A percentile compares a stretch with the other conserved stretches of the same genome.
phyloP scores from a whole-genome alignment of 30 jellyfish, hydroid and myxozoan genomes.

The Chironex yamaguchii region DNA sequence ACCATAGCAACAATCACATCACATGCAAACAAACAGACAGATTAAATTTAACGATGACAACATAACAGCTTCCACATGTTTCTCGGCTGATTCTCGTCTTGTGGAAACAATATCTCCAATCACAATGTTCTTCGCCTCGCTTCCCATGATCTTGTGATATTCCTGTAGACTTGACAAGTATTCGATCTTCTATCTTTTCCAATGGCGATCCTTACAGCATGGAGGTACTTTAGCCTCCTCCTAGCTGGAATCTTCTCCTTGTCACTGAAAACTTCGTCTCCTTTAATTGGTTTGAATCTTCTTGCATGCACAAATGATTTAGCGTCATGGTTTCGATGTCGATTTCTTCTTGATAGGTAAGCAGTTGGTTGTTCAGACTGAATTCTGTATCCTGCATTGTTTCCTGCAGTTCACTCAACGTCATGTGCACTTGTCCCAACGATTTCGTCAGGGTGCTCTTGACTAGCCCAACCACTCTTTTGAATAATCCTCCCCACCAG shows the following conservation, averaged over 20 bases:
- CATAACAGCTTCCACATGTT: background rate
- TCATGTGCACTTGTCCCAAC: background rate
- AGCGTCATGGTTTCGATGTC: background rate
- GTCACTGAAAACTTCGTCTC: constrained; percentile 27
- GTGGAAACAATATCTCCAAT: too few relatives aligned
- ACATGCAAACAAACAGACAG: background rate
- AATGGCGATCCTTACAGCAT: too few relatives aligned
- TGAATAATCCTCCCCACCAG: background rate
- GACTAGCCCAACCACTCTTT: background rate
- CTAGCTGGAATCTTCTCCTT: constrained; percentile 32
- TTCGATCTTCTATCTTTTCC: too few relatives aligned
- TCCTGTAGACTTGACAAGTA: too few relatives aligned
- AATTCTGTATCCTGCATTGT: background rate
- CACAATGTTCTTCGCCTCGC: too few relatives aligned
- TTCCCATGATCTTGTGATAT: too few relatives aligned
- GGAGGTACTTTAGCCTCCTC: constrained; percentile 25
- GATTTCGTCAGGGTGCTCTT: background rate
- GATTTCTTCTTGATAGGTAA: background rate
- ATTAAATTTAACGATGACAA: background rate
- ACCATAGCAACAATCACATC: constrained; percentile 1
- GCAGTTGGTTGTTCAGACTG: background rate
- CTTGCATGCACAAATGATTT: constrained; percentile 5
- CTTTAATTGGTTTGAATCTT: constrained; percentile 11
- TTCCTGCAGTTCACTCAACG: background rate
- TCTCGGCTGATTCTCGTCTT: too few relatives aligned